phyloP scores from a whole-genome alignment of 2,113 vertebrate genomes.

The Petroica traversi region DNA sequence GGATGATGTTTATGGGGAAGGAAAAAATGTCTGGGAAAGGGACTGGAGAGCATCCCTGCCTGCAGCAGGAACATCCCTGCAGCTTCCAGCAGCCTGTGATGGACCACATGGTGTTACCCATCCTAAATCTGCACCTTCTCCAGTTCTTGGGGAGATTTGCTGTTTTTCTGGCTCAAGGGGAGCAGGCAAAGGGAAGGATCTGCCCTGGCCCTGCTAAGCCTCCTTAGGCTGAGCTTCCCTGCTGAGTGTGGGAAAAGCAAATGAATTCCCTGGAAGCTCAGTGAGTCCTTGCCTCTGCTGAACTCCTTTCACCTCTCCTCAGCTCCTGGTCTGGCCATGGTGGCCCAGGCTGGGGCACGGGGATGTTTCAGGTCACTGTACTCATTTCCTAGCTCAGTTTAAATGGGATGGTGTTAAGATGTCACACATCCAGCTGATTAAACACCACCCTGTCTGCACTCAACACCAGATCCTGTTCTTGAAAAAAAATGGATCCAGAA shows the following conservation, averaged over 20 bases:
- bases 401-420: not conserved
- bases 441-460: not conserved
- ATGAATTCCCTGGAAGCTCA: not conserved
- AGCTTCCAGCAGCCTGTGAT: not conserved
- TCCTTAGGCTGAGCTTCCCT: not conserved
- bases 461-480: not conserved
- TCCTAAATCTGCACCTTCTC: not conserved
- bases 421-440: not conserved
- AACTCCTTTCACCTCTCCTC: not conserved
- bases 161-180: accelerated
- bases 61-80: not conserved
- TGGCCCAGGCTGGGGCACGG: not conserved
- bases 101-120: accelerated
- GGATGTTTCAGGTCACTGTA: not conserved
- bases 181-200: not conserved
- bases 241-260: not conserved
- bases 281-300: not conserved
- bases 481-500: not conserved
- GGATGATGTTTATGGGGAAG: not conserved
- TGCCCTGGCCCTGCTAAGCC: not conserved
- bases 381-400: accelerated
- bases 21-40: accelerated
- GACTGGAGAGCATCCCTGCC: too few species aligned
- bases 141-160: not conserved
- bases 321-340: accelerated